A percentile compares a stretch with the other conserved stretches of the same genome.
phyloP scores from a whole-genome alignment of 2,888 invertebrate genomes.

The Neoascia interrupta region DNA sequence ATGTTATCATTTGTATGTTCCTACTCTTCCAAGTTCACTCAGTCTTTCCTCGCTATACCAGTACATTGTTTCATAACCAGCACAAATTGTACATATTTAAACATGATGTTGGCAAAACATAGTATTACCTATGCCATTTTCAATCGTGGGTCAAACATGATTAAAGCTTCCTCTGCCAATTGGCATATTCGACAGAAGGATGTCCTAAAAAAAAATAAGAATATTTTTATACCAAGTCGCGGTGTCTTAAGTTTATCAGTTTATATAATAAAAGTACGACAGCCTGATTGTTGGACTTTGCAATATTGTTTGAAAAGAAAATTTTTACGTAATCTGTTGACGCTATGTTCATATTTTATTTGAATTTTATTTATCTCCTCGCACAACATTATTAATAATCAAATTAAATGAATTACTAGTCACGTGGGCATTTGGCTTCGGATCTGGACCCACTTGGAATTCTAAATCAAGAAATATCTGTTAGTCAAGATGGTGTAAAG shows the following conservation, averaged over 20 bases:
- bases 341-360: conserved; percentile 31
- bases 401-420: conserved; percentile 80
- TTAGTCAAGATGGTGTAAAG: conserved; percentile 79
- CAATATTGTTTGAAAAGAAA: neutral
- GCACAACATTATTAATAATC: conserved; percentile 33
- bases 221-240: neutral
- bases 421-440: conserved; percentile 90
- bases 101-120: neutral
- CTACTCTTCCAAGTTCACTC: neutral
- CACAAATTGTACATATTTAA: conserved; percentile 1
- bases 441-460: conserved; percentile 90
- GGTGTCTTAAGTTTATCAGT: neutral
- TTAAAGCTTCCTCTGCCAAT: no score
- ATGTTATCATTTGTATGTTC: conserved; percentile 10
- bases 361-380: conserved; percentile 27
- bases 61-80: conserved; percentile 11
- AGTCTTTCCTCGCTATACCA: conserved; percentile 1
- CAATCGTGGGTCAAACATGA: neutral
- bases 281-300: conserved; percentile 2
- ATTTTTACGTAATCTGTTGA: conserved; percentile 18
- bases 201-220: neutral
- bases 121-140: neutral
- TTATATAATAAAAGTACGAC: conserved; percentile 1
- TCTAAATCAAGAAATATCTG: conserved; percentile 77
- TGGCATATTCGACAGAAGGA: neutral